Evolutionary conservation across 2,113 vertebrate species (phyloP).

Genomic region (Neolamprologus ventralis): DNA sequence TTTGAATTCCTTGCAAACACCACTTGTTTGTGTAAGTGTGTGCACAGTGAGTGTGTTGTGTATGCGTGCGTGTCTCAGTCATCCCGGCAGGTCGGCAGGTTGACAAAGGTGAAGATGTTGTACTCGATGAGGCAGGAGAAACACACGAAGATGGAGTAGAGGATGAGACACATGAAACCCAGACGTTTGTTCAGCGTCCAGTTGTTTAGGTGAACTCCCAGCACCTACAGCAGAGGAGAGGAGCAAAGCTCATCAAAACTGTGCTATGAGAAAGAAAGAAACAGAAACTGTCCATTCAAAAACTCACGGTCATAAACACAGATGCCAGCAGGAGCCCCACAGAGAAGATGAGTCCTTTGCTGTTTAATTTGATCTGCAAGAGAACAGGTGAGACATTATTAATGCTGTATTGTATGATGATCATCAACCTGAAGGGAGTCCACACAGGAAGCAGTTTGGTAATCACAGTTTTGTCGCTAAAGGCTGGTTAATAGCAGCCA

Average conservation of each 20-base stretch:
- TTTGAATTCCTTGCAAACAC: neutral
- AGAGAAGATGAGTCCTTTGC: constrained; percentile 95
- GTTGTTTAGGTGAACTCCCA: constrained; percentile 92
- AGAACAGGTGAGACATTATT: neutral
- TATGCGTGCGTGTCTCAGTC: constrained; percentile 61
- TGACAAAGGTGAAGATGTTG: constrained; percentile 98
- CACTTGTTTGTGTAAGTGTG: neutral
- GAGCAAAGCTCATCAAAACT: neutral
- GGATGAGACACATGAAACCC: constrained; percentile 82
- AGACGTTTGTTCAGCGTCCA: constrained; percentile 93
- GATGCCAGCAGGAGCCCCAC: constrained; percentile 92
- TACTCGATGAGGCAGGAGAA: constrained; percentile 99
- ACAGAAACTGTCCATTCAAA: neutral
- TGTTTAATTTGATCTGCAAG: constrained; percentile 87
- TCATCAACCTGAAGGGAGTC: neutral
- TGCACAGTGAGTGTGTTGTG: neutral
- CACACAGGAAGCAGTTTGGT: neutral
- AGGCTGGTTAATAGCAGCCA: neutral
- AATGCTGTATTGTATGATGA: neutral
- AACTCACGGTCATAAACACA: constrained; percentile 91
- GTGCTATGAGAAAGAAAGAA: neutral
- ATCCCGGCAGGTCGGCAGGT: constrained; percentile 92
- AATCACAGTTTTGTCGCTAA: neutral
- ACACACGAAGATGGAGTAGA: constrained; percentile 93
- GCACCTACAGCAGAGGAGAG: constrained; percentile 70